Percentiles rank a stretch among this genome's conserved stretches.
Conservation (phyloP, 2,797 vertebrate species). For the Protosalanx chinensis region DNA sequence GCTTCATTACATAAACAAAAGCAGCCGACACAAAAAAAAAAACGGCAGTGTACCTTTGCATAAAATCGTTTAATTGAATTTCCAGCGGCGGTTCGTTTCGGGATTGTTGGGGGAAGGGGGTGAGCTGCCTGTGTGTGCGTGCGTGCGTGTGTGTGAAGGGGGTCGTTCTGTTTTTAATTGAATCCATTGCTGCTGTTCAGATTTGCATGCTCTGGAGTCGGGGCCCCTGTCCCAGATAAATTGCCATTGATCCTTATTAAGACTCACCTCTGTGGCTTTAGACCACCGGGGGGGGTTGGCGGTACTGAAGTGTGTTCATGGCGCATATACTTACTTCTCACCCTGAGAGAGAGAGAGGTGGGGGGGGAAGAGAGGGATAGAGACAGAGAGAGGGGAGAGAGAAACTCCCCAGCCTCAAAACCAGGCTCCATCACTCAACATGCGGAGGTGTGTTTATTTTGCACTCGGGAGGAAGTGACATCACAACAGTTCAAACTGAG, state of each 20-base stretch:
- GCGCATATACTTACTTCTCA: constrained; percentile 87
- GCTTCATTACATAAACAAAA: constrained; percentile 98
- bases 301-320: constrained; percentile 93
- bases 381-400: constrained; percentile 51
- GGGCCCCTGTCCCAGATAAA: constrained; percentile 90
- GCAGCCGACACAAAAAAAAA: constrained; percentile 82
- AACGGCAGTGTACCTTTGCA: constrained; percentile 96
- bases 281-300: constrained; percentile 91
- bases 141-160: constrained; percentile 59
- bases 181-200: constrained; percentile 91
- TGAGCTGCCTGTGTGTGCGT: too few species aligned
- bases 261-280: constrained; percentile 95
- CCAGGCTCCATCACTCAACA: constrained; percentile 17
- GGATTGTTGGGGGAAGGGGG: too few species aligned
- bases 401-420: constrained; percentile 31
- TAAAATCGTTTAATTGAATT: constrained; percentile 99
- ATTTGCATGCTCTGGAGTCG: constrained; percentile 93
- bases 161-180: constrained; percentile 98
- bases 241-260: constrained; percentile 99
- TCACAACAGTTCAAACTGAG: too few species aligned
- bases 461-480: too few species aligned
- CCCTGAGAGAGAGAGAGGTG: constrained; percentile 74
- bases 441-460: too few species aligned
- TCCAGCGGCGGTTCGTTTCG: constrained; percentile 78
- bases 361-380: constrained; percentile 15